Evolutionary conservation across 2,888 invertebrate species (phyloP).

Genomic region (Dicyrtomina minuta): DNA sequence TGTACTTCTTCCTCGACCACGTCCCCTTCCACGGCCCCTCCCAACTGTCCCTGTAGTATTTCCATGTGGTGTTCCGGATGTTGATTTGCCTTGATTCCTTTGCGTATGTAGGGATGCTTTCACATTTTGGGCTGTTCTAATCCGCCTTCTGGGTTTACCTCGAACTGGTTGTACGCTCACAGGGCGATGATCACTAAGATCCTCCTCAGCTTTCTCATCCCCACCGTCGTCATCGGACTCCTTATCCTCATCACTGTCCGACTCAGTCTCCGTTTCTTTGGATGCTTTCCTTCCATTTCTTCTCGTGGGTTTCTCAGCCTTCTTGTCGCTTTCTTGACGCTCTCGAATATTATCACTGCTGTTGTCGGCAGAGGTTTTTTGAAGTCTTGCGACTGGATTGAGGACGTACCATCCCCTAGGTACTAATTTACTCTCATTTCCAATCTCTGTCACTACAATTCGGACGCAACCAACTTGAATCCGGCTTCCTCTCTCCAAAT

Average conservation of each 20-base stretch:
- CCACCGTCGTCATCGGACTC: no score
- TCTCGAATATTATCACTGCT: not conserved
- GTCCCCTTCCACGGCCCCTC: conserved; percentile 13
- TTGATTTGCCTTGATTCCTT: not conserved
- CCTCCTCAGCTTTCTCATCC: no score
- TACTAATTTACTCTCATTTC: conserved; percentile 24
- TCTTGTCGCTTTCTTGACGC: not conserved
- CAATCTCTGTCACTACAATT: conserved; percentile 21
- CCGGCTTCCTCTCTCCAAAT: conserved; percentile 23
- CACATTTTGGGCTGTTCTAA: not conserved
- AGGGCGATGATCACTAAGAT: no score
- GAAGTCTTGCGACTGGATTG: not conserved
- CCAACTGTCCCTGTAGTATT: not conserved
- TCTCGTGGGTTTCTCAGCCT: not conserved
- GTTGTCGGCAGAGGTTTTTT: no score
- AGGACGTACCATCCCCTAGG: not conserved
- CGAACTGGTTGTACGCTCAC: no score
- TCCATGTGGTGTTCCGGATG: not conserved
- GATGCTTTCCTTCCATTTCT: not conserved
- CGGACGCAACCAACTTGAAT: conserved; percentile 33
- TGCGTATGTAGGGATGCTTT: not conserved
- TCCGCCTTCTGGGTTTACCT: no score
- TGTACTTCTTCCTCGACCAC: conserved; percentile 8
- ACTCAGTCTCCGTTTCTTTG: not conserved
- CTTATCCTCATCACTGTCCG: not conserved